Evolutionary conservation across 2,797 vertebrate species (phyloP), one percentile per base, ranked within the genome.

Genomic region (Sebastes taczanowskii): DNA sequence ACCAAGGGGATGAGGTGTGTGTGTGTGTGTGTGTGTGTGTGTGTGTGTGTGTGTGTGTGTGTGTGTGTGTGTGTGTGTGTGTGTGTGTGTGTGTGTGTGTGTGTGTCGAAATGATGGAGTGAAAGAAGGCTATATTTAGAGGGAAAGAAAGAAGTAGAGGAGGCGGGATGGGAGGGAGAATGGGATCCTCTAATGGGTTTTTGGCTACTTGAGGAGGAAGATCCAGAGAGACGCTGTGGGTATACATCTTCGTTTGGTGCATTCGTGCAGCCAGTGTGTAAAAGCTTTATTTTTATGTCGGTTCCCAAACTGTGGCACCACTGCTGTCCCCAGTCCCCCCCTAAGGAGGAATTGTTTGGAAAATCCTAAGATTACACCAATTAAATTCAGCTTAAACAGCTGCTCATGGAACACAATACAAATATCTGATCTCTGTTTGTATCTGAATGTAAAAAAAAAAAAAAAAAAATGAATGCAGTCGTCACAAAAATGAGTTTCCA

Each of bases 41-140:
- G 79, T 52, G 25, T 25, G 3, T 25, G 25, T 25, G 25, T 25
- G 25, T 3, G 25, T 3, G 25, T 3, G 25, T 25, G 30, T 32
- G 29, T 7, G 34, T 11, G 4, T 35, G 34, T 11, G 11, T 38
- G 35, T 13, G 35, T 38, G 35, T 38, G 35, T 3, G 30, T 32
- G 30, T 10, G 62, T 75, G 70, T 77, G 55, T 23, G 23, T 2
- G 23, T 23, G 23, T 2, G 23, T 23, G 23, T 23, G 23, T 23
- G 23, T 23, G 74, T 71, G 76, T 59, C 27, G 29, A 73, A 78
- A 75, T 72, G 71, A 83, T 2, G 2, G 55, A 70, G 35, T 66
- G 32, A 80, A 83, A 78, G 20, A 58, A 23, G 34, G 29, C 80
- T 89, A 68, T 56, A 85, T 86, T 84, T 83, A 78, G 87, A 81